Base-by-base conservation (phyloP, 2,888 invertebrate species). In the Drosophila hamatofila region DNA sequence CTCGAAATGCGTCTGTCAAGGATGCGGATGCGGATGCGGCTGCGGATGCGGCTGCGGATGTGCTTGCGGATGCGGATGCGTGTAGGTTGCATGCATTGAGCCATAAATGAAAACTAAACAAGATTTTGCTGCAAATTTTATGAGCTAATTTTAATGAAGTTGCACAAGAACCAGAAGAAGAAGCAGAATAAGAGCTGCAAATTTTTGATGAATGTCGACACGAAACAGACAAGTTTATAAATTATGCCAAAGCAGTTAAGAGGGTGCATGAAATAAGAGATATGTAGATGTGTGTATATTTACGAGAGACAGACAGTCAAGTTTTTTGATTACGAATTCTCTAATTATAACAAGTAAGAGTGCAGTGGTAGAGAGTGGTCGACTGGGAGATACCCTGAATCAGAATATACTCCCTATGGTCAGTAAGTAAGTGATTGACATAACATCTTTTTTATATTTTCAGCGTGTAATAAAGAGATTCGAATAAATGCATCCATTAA, bases 111-210 rank as follows among this genome's bases (percentile, higher is more conserved):
- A 87, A 87, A 82, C 87, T 90, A 87, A 87, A 87, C 90, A 87
- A 90, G 90, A 87, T 87, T 90, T 88, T 77, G 67, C 86, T 87
- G 90, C 80, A 87, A 87, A 90, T 89, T 87, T 87, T 78, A 87
- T 90, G 90, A 89, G 87, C 86, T 85, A 90, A 88, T 88, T 90
- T 90, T 90, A 90, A 88, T 88, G 87, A 90, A 88, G 90, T 89
- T 86, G 84, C 75, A 69, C 54, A 69, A 51, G 35, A 55, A 59
- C 58, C 58, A 59, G 67, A 2, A 12, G 48, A 3, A 12, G n/a
- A 11, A 16, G 16, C 1, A 25, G 51, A 21, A 21, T 21, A 42
- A 23, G 42, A 42, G 42, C 42, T 42, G 67, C 62, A 78, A 75
- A 72, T 48, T 72, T 49, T 85, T 84, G 83, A 83, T 81, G 89